A percentile compares a stretch with the other conserved stretches of the same genome.
These are phyloP conservation scores for Pseudococcus longispinus DNA, from an alignment of 2,888 invertebrate species.

Conservation along the genomic window DNA sequence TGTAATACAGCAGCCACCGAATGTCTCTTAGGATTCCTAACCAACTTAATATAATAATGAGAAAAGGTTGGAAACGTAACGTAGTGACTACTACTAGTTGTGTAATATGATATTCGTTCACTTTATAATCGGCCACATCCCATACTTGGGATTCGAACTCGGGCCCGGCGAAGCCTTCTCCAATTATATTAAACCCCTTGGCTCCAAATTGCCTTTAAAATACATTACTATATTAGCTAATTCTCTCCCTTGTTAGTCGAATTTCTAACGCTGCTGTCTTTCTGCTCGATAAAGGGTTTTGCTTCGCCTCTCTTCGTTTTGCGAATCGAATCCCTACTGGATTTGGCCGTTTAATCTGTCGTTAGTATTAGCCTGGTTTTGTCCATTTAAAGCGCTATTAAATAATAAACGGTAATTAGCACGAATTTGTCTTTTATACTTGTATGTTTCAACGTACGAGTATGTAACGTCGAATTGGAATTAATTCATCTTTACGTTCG, in stretches of 20 bases:
- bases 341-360: slow-evolving; percentile 55
- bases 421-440: slow-evolving; percentile 20
- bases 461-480: background rate
- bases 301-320: slow-evolving; percentile 19
- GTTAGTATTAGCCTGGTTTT: slow-evolving; percentile 50
- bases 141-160: slow-evolving; percentile 52
- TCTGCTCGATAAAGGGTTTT: slow-evolving; percentile 47
- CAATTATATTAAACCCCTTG: slow-evolving; percentile 57
- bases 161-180: slow-evolving; percentile 52
- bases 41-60: slow-evolving; percentile 57
- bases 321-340: slow-evolving; percentile 36
- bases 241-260: slow-evolving; percentile 54
- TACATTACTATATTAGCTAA: slow-evolving; percentile 57
- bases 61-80: slow-evolving; percentile 55
- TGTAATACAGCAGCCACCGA: slow-evolving; percentile 53
- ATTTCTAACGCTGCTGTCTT: slow-evolving; percentile 40
- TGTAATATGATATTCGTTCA: slow-evolving; percentile 57
- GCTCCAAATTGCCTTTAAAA: slow-evolving; percentile 55
- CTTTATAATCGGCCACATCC: slow-evolving; percentile 56
- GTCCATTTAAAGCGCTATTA: slow-evolving; percentile 54
- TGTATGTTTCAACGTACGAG: background rate
- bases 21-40: slow-evolving; percentile 52
- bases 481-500: background rate
- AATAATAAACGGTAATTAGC: slow-evolving; percentile 48
- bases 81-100: slow-evolving; percentile 48